Percentiles rank a stretch among this genome's conserved stretches.
phyloP scores from a whole-genome alignment of 1,140 invertebrate species.

The Zaprionus africanus region DNA sequence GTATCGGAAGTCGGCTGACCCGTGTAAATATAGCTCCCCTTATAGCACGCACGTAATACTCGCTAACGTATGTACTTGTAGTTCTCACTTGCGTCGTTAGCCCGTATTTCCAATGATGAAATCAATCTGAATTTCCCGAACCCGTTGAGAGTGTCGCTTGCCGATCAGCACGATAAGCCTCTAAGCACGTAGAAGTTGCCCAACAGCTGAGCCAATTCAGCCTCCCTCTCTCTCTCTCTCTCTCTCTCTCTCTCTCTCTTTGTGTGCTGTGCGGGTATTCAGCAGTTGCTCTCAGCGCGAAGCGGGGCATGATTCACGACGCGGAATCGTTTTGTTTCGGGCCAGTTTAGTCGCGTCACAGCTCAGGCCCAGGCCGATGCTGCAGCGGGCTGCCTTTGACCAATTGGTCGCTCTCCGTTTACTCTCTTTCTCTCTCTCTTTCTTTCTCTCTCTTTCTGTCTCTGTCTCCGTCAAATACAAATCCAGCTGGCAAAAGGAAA shows the following conservation, averaged over 20 bases:
- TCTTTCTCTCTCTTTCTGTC: neutral
- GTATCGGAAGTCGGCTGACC: neutral
- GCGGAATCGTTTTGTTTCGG: neutral
- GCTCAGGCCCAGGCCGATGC: conserved; percentile 2
- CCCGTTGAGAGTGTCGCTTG: neutral
- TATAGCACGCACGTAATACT: neutral
- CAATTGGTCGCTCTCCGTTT: neutral
- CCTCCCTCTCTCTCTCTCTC: neutral
- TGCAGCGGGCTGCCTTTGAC: neutral
- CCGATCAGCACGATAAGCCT: neutral
- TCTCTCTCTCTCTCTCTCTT: neutral
- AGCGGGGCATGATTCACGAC: neutral
- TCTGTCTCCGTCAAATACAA: neutral
- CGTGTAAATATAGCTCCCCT: neutral
- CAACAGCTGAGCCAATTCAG: neutral
- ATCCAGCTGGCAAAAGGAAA: neutral
- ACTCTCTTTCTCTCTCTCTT: neutral
- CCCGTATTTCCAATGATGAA: conserved; percentile 11
- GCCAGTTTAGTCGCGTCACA: conserved; percentile 1
- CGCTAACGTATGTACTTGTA: no score
- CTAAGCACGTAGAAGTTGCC: neutral
- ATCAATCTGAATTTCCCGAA: conserved; percentile 16
- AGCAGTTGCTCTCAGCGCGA: neutral
- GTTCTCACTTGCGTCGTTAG: neutral
- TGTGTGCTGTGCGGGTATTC: neutral